Base-by-base conservation (phyloP, 2,888 invertebrate genomes). In the Melangyna quadrimaculata region DNA sequence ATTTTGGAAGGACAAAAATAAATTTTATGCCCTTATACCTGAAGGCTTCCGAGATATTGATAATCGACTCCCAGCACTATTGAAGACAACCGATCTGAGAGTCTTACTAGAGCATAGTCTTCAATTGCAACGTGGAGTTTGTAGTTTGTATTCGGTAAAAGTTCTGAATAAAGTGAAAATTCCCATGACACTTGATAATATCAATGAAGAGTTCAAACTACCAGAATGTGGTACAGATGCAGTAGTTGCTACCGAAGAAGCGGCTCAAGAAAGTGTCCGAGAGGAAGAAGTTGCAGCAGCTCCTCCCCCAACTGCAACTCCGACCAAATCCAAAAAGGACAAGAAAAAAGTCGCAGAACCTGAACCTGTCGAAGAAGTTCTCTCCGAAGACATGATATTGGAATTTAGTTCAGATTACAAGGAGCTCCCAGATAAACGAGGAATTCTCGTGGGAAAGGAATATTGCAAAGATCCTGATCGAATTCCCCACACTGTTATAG, bases 401-500 rank as follows among this genome's bases (percentile, higher is more conserved):
- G n/a, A 32, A 8, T 87, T 81, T 17, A 86, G 82, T 63, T 59
- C 82, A 9, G 88, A 88, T 59, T 89, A 87, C n/a, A 90, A 89
- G 61, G 48, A 91, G 6, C 81, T 90, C 9, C 88, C 88, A 0
- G 87, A 89, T 0, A 84, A 87, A 63, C 87, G 89, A 48, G 91
- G 91, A 0, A 92, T 93, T 32, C 88, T 93, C 7, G 75, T 91
- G 7, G 92, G 90, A 0, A 89, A 89, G 2, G 91, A 90, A 1
- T 92, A 90, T 77, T 91, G 92, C 79, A 88, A 89, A 12, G 90
- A 92, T 53, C 88, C 89, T 3, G 89, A 89, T 27, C 88, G 90
- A 43, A 91, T 92, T 59, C 89, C 91, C 53, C 87, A 92, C 55
- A 91, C 90, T 1, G 90, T 91, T 78, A 91, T 93, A 3, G 91